phyloP scores from a whole-genome alignment of 2,113 vertebrate species.

The Rhizomys pruinosus region DNA sequence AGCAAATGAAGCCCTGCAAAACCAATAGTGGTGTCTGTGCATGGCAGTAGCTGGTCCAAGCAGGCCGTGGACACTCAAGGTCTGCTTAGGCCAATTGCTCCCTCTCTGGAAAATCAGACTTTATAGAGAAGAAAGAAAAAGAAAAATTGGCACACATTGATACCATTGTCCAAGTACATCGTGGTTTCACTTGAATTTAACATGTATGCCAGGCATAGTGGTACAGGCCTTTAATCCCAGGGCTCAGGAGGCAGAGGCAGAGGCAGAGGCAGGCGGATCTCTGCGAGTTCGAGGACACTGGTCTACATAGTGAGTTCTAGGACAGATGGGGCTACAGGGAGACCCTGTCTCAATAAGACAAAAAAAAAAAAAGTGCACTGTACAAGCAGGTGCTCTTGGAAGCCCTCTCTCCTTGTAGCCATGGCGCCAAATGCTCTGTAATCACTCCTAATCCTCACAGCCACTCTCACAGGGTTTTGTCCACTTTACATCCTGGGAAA shows the following conservation, averaged over 20 bases:
- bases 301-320: too few relatives aligned
- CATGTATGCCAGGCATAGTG: too few relatives aligned
- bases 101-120: background rate
- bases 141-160: background rate
- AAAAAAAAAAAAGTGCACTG: too few relatives aligned
- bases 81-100: background rate
- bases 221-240: too few relatives aligned
- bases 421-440: background rate
- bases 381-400: background rate
- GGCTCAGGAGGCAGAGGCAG: too few relatives aligned
- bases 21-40: fast-evolving
- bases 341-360: too few relatives aligned
- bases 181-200: background rate
- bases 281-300: too few relatives aligned
- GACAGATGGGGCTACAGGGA: too few relatives aligned
- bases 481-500: constrained; percentile 10
- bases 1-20: background rate
- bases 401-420: background rate
- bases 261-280: too few relatives aligned
- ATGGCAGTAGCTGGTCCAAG: background rate
- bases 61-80: background rate
- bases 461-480: background rate
- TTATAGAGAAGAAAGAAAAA: background rate
- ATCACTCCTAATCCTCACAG: background rate
- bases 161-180: background rate